phyloP scores from a whole-genome alignment of 2,888 invertebrate species.

The Colostygia pectinataria region DNA sequence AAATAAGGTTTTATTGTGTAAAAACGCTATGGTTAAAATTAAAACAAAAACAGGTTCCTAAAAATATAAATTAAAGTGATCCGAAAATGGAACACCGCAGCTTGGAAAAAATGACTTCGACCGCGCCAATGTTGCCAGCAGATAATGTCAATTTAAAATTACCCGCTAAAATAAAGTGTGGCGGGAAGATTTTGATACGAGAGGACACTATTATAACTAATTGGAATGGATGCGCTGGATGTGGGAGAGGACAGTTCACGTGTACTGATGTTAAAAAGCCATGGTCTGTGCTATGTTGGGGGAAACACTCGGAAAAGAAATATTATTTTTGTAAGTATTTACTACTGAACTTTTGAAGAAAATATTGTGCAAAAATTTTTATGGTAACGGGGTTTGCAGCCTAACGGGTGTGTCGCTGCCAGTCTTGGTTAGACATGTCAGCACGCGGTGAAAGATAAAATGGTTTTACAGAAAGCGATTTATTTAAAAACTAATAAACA shows the following conservation, averaged over 20 bases:
- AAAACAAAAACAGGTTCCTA: background rate
- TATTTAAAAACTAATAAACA: too few species aligned
- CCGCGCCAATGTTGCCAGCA: conserved; percentile 48
- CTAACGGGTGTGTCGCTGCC: too few species aligned
- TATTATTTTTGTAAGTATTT: conserved; percentile 74
- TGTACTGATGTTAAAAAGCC: conserved; percentile 65
- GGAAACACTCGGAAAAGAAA: conserved; percentile 62
- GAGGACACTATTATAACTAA: conserved; percentile 70
- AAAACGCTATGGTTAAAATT: background rate
- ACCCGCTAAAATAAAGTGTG: conserved; percentile 11
- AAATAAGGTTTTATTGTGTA: background rate
- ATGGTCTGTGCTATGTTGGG: conserved; percentile 75
- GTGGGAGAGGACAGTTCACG: conserved; percentile 63
- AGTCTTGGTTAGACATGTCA: too few species aligned
- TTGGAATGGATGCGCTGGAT: conserved; percentile 65
- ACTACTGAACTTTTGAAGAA: background rate
- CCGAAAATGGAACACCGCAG: conserved; percentile 47
- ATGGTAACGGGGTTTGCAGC: too few species aligned
- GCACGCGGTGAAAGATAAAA: too few species aligned
- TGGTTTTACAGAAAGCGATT: too few species aligned
- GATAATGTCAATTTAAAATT: conserved; percentile 34
- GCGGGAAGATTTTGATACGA: conserved; percentile 49
- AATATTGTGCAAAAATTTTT: background rate
- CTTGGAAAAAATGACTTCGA: conserved; percentile 44
- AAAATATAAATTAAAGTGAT: conserved; percentile 7